Conservation (phyloP, 2,888 invertebrate genomes). For the Eurytoma californica region DNA sequence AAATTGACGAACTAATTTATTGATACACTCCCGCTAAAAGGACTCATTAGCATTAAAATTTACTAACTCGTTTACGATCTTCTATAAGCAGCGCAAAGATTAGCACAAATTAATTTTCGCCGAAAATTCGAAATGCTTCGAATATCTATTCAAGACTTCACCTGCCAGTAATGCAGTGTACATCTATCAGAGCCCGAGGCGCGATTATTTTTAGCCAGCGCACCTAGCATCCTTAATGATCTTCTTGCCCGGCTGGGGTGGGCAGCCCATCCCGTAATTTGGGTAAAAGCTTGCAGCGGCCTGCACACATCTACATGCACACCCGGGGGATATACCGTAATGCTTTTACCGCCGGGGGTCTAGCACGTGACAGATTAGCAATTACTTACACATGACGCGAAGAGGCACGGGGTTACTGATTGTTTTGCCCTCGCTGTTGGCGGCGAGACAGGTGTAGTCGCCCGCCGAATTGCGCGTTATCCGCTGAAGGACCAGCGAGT, state of each 20-base stretch:
- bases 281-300: constrained; percentile 28
- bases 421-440: constrained; percentile 88
- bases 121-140: no score
- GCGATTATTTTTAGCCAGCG: not conserved
- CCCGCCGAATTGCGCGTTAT: constrained; percentile 90
- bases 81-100: no score
- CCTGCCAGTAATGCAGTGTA: no score
- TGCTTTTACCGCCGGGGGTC: not conserved
- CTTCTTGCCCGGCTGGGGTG: not conserved
- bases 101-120: no score
- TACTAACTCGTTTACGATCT: no score
- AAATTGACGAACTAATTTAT: no score
- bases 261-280: constrained; percentile 37
- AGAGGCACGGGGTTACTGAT: constrained; percentile 76
- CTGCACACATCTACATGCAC: not conserved
- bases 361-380: constrained; percentile 45
- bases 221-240: constrained; percentile 38
- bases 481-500: constrained; percentile 89
- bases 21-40: no score
- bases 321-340: not conserved
- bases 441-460: constrained; percentile 90
- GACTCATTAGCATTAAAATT: no score
- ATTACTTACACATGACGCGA: constrained; percentile 77
- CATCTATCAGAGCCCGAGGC: no score
- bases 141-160: no score